Percentiles rank a stretch among this genome's conserved stretches.
Evolutionary conservation across 2,113 vertebrate species (phyloP).

Genomic region (Crotophaga sulcirostris): DNA sequence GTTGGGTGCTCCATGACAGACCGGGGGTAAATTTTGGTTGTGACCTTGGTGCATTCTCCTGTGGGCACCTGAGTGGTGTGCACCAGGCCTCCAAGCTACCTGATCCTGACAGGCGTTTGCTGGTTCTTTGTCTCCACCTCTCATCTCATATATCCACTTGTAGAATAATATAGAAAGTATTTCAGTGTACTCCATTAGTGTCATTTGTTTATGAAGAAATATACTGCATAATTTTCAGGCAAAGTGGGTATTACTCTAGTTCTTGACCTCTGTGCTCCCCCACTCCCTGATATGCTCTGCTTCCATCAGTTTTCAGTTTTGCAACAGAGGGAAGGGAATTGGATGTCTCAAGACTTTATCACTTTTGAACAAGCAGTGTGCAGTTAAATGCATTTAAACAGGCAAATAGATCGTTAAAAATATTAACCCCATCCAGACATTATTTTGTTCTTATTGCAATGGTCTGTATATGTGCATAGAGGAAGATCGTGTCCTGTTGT

Average conservation of each 20-base stretch:
- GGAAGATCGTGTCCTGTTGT: background rate
- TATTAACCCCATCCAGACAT: background rate
- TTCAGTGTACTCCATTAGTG: no score
- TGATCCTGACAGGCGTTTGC: background rate
- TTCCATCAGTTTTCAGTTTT: background rate
- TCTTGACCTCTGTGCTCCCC: background rate
- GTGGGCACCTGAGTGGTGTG: background rate
- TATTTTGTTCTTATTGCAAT: background rate
- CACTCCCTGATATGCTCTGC: background rate
- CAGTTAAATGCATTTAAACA: background rate
- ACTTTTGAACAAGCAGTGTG: background rate
- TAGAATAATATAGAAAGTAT: background rate
- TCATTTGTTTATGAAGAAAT: background rate
- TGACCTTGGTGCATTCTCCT: background rate
- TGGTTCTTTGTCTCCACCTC: background rate
- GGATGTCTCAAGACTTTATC: background rate
- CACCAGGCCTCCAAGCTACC: background rate
- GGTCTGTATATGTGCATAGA: background rate
- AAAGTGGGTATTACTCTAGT: background rate
- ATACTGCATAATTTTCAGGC: background rate
- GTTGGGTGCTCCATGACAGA: background rate
- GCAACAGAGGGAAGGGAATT: background rate
- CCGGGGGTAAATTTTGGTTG: background rate
- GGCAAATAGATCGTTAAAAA: background rate
- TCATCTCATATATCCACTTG: background rate